These are phyloP conservation scores for Ormyrus pomaceus DNA, from an alignment of 2,888 invertebrate genomes.

Conservation along the genomic window DNA sequence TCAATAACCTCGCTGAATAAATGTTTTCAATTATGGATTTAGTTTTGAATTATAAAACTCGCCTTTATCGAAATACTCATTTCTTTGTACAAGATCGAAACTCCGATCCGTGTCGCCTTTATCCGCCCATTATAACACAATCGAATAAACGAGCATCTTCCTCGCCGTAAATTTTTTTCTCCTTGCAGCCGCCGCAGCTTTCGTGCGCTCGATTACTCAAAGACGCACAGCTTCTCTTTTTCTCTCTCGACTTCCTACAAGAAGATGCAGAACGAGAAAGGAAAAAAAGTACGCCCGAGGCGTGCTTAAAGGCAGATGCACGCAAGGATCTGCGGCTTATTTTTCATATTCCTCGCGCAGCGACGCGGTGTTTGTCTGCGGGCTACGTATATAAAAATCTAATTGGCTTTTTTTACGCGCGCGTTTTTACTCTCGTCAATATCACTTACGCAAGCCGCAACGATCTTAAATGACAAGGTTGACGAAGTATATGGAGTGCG, in stretches of 20 bases:
- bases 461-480: no score
- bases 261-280: background rate
- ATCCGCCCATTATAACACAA: no score
- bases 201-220: constrained; percentile 2
- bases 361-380: background rate
- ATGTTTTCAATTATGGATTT: no score
- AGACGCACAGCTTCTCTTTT: background rate
- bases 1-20: no score
- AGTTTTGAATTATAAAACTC: no score
- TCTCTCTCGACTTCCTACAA: background rate
- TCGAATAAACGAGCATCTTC: no score
- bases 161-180: background rate
- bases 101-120: no score
- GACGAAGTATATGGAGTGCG: no score
- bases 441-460: no score
- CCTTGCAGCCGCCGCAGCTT: background rate
- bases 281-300: constrained; percentile 11
- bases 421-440: no score
- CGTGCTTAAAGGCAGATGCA: constrained; percentile 6
- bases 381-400: constrained; percentile 11
- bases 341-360: background rate
- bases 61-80: no score
- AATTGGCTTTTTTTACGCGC: constrained; percentile 17
- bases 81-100: no score
- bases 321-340: background rate